A percentile compares a stretch with the other conserved stretches of the same genome.
phyloP scores from a whole-genome alignment of 2,888 invertebrate genomes.

The Dorcus hopei region DNA sequence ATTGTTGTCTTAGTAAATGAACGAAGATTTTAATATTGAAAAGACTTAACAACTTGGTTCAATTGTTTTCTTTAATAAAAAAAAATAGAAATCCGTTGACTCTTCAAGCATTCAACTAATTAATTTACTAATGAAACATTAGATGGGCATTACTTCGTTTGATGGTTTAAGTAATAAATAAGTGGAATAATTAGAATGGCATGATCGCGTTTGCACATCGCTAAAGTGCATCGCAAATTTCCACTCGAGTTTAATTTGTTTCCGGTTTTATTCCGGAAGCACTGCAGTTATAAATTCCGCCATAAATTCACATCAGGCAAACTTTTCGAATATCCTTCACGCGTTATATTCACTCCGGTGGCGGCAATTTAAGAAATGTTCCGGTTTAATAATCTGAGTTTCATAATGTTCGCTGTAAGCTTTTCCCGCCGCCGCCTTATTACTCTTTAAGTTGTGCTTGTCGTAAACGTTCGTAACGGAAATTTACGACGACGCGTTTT shows the following conservation, averaged over 20 bases:
- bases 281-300: neutral
- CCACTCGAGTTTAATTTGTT: neutral
- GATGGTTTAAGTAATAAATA: no score
- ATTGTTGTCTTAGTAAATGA: no score
- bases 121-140: no score
- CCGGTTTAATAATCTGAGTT: neutral
- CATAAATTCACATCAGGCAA: slow-evolving; percentile 1
- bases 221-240: no score
- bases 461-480: neutral
- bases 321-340: neutral
- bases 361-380: neutral
- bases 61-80: no score
- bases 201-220: no score
- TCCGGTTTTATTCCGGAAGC: neutral
- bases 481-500: neutral
- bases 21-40: no score
- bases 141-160: no score
- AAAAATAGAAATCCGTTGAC: no score
- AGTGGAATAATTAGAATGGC: no score
- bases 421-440: neutral
- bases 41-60: no score
- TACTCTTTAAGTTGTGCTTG: neutral
- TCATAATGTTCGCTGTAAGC: neutral
- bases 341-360: neutral
- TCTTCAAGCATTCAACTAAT: no score